Percentiles rank a stretch among this genome's conserved stretches.
phyloP scores from a whole-genome alignment of 2,888 invertebrate genomes.

The Thyatira batis region DNA sequence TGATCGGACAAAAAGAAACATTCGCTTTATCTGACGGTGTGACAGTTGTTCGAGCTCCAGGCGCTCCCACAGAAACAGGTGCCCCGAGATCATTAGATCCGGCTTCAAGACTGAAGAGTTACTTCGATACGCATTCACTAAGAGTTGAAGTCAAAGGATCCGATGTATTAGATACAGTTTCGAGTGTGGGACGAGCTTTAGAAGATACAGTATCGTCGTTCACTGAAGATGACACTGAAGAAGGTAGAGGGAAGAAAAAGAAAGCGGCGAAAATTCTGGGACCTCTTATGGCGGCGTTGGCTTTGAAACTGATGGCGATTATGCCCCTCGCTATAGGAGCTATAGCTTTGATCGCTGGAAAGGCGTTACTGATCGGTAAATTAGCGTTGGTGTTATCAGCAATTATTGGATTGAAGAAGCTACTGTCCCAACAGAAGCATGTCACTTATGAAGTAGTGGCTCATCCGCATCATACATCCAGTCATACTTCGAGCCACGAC shows the following conservation, averaged over 20 bases:
- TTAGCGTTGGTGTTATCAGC: conserved; percentile 91
- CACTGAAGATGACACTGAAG: conserved; percentile 84
- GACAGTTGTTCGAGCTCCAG: conserved; percentile 89
- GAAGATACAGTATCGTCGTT: conserved; percentile 87
- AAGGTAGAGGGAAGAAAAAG: conserved; percentile 86
- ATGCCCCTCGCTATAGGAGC: conserved; percentile 90
- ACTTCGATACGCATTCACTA: conserved; percentile 90
- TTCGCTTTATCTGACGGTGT: conserved; percentile 92
- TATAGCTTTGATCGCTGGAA: conserved; percentile 92
- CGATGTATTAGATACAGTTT: conserved; percentile 90
- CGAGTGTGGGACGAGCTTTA: conserved; percentile 90
- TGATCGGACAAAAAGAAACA: conserved; percentile 90
- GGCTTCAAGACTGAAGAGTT: conserved; percentile 87
- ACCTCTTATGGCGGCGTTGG: conserved; percentile 88
- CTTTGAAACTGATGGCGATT: conserved; percentile 90
- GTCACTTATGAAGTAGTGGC: conserved; percentile 94
- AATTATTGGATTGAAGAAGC: conserved; percentile 92
- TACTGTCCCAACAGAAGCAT: conserved; percentile 90
- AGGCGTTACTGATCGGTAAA: conserved; percentile 92
- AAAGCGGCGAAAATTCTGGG: conserved; percentile 91
- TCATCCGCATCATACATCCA: conserved; percentile 90
- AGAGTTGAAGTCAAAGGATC: conserved; percentile 93
- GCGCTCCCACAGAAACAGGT: conserved; percentile 87
- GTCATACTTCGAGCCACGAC: conserved; percentile 86
- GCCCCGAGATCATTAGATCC: conserved; percentile 89